Evolutionary conservation across 2,888 invertebrate species (phyloP).

Genomic region (Ptilodon capucinus): DNA sequence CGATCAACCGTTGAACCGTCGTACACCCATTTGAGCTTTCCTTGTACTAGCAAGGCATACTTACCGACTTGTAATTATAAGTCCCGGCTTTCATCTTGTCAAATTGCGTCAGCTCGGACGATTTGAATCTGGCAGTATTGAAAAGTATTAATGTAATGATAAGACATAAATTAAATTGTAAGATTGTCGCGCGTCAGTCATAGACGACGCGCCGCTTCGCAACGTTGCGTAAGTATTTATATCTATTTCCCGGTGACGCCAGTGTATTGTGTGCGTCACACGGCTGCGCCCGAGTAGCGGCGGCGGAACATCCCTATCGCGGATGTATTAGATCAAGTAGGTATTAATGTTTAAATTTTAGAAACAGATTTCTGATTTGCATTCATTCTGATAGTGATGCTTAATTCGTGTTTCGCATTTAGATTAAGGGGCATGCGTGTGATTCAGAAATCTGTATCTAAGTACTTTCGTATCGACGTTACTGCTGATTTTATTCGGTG

Average conservation of each 20-base stretch:
- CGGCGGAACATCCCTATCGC: constrained; percentile 31
- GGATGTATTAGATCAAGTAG: constrained; percentile 31
- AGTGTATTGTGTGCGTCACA: constrained; percentile 1
- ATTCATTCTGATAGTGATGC: constrained; percentile 16
- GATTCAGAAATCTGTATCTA: constrained; percentile 48
- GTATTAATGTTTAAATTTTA: constrained; percentile 23
- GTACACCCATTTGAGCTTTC: constrained; percentile 28
- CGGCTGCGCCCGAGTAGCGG: constrained; percentile 15
- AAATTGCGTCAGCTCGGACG: constrained; percentile 15
- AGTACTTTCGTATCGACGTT: constrained; percentile 34
- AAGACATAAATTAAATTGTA: constrained; percentile 40
- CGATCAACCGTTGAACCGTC: constrained; percentile 46
- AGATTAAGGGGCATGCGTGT: constrained; percentile 33
- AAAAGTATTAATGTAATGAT: constrained; percentile 50
- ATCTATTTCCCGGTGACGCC: constrained; percentile 9
- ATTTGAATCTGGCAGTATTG: constrained; percentile 54
- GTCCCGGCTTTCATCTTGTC: constrained; percentile 20
- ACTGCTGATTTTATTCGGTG: constrained; percentile 36
- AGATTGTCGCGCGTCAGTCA: constrained; percentile 40
- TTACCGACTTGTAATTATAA: constrained; percentile 21
- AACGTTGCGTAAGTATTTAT: constrained; percentile 43
- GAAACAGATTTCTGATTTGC: constrained; percentile 50
- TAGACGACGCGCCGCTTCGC: constrained; percentile 50
- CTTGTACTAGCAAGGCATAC: constrained; percentile 15
- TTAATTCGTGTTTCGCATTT: constrained; percentile 27